Conservation (phyloP, 1,140 invertebrate species). For the Maniola jurtina region DNA sequence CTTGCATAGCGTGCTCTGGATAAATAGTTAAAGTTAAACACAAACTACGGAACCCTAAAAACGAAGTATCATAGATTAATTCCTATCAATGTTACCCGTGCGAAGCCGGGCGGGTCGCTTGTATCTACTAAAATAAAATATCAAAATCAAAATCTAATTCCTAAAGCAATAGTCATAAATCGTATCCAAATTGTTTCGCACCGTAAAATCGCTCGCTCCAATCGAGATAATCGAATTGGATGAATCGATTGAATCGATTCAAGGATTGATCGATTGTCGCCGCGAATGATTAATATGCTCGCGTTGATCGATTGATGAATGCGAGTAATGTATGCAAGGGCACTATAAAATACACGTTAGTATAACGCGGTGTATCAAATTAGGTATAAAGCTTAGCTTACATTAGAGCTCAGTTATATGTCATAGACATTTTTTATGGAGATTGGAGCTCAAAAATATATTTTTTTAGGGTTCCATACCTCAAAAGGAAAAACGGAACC, state of each 20-base stretch:
- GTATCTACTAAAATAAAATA: not conserved
- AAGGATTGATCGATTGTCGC: slow-evolving; percentile 59
- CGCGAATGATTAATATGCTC: slow-evolving; percentile 57
- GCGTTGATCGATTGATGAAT: slow-evolving; percentile 44
- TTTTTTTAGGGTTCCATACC: too few relatives aligned
- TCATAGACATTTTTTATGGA: too few relatives aligned
- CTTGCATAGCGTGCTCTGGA: too few relatives aligned
- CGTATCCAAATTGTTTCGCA: slow-evolving; percentile 51
- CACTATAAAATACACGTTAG: slow-evolving; percentile 5
- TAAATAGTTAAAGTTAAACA: too few relatives aligned
- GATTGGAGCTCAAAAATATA: too few relatives aligned
- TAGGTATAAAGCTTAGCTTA: slow-evolving; percentile 2
- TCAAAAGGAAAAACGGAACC: too few relatives aligned
- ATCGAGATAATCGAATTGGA: slow-evolving; percentile 61
- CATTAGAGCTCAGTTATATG: too few relatives aligned
- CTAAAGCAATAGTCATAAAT: slow-evolving; percentile 51
- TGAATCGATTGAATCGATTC: slow-evolving; percentile 55
- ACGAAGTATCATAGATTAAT: too few relatives aligned
- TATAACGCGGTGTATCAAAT: slow-evolving; percentile 10
- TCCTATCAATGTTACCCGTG: too few relatives aligned
- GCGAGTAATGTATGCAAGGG: slow-evolving; percentile 39
- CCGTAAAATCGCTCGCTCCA: slow-evolving; percentile 32
- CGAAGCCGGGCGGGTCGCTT: too few relatives aligned
- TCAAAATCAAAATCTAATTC: not conserved
- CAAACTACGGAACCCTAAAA: too few relatives aligned